Conservation (phyloP, 2,888 invertebrate genomes). For the Taenaris catops region DNA sequence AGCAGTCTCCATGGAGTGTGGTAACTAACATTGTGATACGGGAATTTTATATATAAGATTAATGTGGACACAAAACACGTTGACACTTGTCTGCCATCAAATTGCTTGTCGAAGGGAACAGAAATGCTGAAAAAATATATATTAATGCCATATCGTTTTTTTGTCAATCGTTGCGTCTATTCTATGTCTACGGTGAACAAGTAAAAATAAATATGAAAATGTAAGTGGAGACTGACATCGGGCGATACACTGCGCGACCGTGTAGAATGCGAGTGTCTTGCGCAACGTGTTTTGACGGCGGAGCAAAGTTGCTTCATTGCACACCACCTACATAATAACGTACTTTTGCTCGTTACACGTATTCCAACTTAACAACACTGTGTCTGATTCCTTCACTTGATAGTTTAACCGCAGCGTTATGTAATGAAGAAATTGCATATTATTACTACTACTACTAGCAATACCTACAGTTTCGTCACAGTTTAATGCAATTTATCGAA, state of each 20-base stretch:
- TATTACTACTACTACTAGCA: too few relatives aligned
- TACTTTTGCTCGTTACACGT: slow-evolving; percentile 10
- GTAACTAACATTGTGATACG: too few relatives aligned
- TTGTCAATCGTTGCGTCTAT: too few relatives aligned
- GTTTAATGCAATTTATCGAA: too few relatives aligned
- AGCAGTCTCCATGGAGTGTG: too few relatives aligned
- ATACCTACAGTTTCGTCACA: too few relatives aligned
- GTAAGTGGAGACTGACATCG: slow-evolving; percentile 24
- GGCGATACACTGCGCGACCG: slow-evolving; percentile 23
- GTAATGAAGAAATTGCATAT: background rate
- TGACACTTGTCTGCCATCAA: too few relatives aligned
- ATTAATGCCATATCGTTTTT: too few relatives aligned
- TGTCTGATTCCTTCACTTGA: slow-evolving; percentile 1
- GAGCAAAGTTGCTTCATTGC: slow-evolving; percentile 35
- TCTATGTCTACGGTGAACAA: background rate
- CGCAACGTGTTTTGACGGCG: slow-evolving; percentile 31
- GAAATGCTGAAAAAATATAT: too few relatives aligned
- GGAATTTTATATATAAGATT: too few relatives aligned
- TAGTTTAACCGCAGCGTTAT: slow-evolving; percentile 1
- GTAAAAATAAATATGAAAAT: slow-evolving; percentile 1
- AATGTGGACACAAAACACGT: too few relatives aligned
- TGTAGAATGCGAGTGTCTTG: slow-evolving; percentile 57
- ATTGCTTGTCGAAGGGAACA: too few relatives aligned
- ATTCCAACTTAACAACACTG: slow-evolving; percentile 2
- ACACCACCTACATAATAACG: slow-evolving; percentile 27